A percentile compares a stretch with the other conserved stretches of the same genome.
Evolutionary conservation across 2,888 invertebrate genomes (phyloP).

Genomic region (Callimorpha dominula): DNA sequence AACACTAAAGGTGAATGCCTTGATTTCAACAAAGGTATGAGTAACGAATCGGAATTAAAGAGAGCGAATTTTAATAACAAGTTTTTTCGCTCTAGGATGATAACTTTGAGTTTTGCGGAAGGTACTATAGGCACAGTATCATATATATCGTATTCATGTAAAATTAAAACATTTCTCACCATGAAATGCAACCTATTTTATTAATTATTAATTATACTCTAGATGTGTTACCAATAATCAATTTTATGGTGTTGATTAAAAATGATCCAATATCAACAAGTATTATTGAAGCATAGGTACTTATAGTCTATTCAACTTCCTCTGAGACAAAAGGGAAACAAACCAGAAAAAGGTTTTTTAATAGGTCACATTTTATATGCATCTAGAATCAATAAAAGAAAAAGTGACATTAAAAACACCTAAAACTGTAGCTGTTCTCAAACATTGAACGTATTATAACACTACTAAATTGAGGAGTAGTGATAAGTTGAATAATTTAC

Average conservation of each 20-base stretch:
- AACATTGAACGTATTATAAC: too few species aligned
- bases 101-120: not conserved
- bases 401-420: too few species aligned
- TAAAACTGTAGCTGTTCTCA: too few species aligned
- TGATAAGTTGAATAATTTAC: too few species aligned
- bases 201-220: not conserved
- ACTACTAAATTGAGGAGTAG: too few species aligned
- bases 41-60: not conserved
- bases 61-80: not conserved
- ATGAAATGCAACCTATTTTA: not conserved
- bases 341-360: too few species aligned
- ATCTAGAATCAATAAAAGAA: too few species aligned
- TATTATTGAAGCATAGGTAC: not conserved
- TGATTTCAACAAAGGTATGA: not conserved
- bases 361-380: too few species aligned
- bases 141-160: too few species aligned
- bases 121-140: not conserved
- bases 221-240: not conserved
- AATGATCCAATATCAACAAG: not conserved
- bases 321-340: too few species aligned
- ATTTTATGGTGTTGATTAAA: slow-evolving; percentile 1
- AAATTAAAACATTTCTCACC: not conserved
- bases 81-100: not conserved
- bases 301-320: too few species aligned
- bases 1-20: slow-evolving; percentile 85